Evolutionary conservation across 2,888 invertebrate species (phyloP).

Genomic region (Apotomis capreana): DNA sequence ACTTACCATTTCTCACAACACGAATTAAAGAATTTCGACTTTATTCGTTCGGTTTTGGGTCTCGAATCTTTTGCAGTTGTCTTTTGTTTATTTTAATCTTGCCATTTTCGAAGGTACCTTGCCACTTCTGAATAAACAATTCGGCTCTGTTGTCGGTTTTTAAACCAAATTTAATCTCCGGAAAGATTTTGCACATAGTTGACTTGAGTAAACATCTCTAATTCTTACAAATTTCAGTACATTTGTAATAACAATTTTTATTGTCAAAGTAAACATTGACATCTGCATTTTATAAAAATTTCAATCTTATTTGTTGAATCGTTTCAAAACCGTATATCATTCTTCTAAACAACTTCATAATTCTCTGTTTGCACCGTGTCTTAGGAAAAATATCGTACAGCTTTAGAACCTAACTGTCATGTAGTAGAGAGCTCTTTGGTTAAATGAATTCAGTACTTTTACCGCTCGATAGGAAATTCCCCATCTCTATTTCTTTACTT

Average conservation of each 20-base stretch:
- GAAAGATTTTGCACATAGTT: constrained; percentile 65
- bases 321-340: constrained; percentile 40
- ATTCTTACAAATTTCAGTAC: constrained; percentile 53
- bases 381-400: constrained; percentile 50
- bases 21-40: constrained; percentile 50
- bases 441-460: constrained; percentile 9
- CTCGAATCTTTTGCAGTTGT: constrained; percentile 33
- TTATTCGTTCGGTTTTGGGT: constrained; percentile 46
- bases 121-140: constrained; percentile 70
- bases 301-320: constrained; percentile 12
- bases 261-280: constrained; percentile 30
- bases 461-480: background rate
- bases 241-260: constrained; percentile 43
- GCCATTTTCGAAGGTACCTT: constrained; percentile 70
- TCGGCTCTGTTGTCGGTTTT: constrained; percentile 54
- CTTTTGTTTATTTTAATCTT: constrained; percentile 50
- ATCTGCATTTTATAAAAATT: constrained; percentile 32
- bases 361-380: constrained; percentile 49
- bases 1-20: constrained; percentile 28
- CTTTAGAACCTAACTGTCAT: constrained; percentile 61
- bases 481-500: constrained; percentile 14
- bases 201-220: constrained; percentile 68
- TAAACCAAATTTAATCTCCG: constrained; percentile 59
- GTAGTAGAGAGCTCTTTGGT: constrained; percentile 53
- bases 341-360: constrained; percentile 43